phyloP scores from a whole-genome alignment of 2,113 vertebrate genomes.

The Alethe castanea region DNA sequence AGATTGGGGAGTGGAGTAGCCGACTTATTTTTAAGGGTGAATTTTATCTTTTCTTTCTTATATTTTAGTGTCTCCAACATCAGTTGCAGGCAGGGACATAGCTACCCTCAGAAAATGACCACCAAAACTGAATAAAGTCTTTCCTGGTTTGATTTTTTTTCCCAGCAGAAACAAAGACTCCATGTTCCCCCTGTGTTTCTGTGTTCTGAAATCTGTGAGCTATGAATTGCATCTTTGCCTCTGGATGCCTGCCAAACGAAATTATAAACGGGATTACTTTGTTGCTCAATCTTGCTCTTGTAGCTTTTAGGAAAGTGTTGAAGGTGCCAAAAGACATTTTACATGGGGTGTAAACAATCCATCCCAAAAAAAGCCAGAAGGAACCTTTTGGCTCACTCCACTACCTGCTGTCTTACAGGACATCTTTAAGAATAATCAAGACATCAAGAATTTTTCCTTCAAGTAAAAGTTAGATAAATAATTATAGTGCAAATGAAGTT shows the following conservation, averaged over 20 bases:
- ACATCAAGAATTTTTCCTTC: not conserved
- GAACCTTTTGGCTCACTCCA: not conserved
- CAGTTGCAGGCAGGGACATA: not conserved
- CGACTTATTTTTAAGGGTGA: not conserved
- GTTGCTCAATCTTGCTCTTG: not conserved
- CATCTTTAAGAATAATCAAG: not conserved
- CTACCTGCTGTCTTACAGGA: not conserved
- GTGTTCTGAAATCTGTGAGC: not conserved
- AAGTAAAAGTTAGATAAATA: not conserved
- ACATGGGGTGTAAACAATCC: not conserved
- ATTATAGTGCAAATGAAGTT: not conserved
- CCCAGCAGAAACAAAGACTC: not conserved
- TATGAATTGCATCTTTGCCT: not conserved
- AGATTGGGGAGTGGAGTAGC: not conserved
- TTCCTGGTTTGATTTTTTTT: not conserved
- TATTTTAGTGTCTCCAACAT: not conserved
- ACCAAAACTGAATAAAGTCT: not conserved
- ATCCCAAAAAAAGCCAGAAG: not conserved
- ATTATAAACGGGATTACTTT: not conserved
- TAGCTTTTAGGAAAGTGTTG: not conserved
- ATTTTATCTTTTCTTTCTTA: not conserved
- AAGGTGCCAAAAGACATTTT: not conserved
- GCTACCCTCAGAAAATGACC: not conserved
- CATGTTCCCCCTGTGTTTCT: not conserved
- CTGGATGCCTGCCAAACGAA: not conserved